These are phyloP conservation scores for Steinernema carpocapsae DNA, from an alignment of 2,888 invertebrate species.

Conservation along the genomic window DNA sequence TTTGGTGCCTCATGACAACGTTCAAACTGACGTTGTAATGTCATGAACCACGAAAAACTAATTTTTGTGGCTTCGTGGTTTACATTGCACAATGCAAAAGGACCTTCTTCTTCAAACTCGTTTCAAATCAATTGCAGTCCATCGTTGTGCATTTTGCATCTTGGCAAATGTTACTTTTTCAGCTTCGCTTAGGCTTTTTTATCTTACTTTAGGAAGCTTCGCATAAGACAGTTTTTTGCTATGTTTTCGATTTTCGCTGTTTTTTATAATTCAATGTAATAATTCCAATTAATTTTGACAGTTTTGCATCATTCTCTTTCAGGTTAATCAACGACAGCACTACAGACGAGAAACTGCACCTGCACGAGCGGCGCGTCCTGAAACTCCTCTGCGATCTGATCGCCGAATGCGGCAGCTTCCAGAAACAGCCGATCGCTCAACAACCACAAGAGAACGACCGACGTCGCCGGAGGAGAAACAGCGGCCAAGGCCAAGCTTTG, in stretches of 20 bases:
- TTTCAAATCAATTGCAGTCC: too few species aligned
- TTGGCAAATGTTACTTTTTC: too few species aligned
- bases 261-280: not conserved
- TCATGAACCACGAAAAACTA: too few species aligned
- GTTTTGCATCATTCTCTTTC: slow-evolving; percentile 13
- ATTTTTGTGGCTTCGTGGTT: too few species aligned
- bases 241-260: not conserved
- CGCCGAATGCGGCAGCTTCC: slow-evolving; percentile 51
- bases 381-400: slow-evolving; percentile 57
- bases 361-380: slow-evolving; percentile 57
- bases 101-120: too few species aligned
- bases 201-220: not conserved
- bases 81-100: too few species aligned
- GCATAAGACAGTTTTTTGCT: not conserved
- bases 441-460: slow-evolving; percentile 37
- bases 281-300: not conserved
- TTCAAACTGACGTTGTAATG: too few species aligned
- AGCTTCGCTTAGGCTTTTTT: too few species aligned
- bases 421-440: slow-evolving; percentile 36
- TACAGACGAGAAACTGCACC: slow-evolving; percentile 52
- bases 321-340: slow-evolving; percentile 57
- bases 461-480: slow-evolving; percentile 11
- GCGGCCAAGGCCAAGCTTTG: not conserved
- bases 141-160: too few species aligned
- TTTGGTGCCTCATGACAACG: too few species aligned